Base-by-base conservation (phyloP, 2,113 vertebrate species). In the Upupa epops region DNA sequence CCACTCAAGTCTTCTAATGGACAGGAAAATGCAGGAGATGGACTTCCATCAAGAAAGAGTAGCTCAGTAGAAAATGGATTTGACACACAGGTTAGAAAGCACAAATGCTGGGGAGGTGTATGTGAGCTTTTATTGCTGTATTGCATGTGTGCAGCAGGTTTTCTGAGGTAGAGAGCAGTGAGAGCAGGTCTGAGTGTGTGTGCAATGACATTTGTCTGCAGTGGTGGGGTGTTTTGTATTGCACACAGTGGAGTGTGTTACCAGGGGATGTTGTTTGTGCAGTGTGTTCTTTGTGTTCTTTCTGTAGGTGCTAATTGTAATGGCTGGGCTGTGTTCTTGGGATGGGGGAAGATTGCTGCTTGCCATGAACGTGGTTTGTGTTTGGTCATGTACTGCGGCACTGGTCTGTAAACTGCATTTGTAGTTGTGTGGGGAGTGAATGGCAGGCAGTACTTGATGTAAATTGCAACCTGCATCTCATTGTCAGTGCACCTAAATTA, bases 41-140 rank as follows among this genome's bases (percentile, higher is more conserved):
- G 96, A 76, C 95, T 95, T 63, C 90, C 88, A 40, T 95, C 96
- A 34, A 97, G 97, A 95, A 97, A 96, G 88, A 92, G 91, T 49
- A 72, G 96, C 72, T 97, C 82, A 0, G 78, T 94, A 55, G 98
- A 98, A 87, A 97, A 97, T 59, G 98, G 96, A 94, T 98, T 97
- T 95, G 98, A 98, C 94, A 97, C 98, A 37, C 98, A 99, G 99
- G 99, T 99, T 95, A 99, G 98, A 84, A 73, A 58, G 58, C 56
- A n/a, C 32, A 2, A 21, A 31, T 5, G 51, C 1, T 46, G 69
- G 91, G 80, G 89, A 18, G 31, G 63, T 64, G 54, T 46, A 29
- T 9, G 60, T 0, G 16, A 3, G 88, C 5, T 51, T 90, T 61
- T 42, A 14, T 90, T 46, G 49, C 28, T 26, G 2, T 48, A 5